These are phyloP conservation scores for Ceramica pisi DNA, from an alignment of 2,888 invertebrate species.

Conservation along the genomic window DNA sequence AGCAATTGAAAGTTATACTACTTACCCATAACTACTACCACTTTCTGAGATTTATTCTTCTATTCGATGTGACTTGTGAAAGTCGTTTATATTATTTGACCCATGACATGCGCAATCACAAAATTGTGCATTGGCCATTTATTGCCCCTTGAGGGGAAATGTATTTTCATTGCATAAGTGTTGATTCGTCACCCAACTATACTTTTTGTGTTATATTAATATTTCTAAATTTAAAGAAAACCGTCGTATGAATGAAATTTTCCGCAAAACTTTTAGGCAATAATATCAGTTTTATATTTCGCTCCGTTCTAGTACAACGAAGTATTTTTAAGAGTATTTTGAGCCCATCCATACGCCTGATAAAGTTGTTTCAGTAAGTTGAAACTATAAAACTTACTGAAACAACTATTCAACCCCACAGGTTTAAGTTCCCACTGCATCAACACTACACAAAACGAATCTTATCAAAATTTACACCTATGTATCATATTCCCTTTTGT, in stretches of 20 bases:
- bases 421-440: background rate
- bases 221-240: background rate
- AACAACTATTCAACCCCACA: background rate
- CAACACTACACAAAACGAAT: background rate
- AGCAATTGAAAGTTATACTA: constrained; percentile 13
- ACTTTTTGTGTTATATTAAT: background rate
- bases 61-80: constrained; percentile 22
- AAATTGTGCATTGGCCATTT: background rate
- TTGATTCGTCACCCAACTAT: background rate
- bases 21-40: background rate
- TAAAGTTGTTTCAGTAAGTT: background rate
- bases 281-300: background rate
- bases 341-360: background rate
- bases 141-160: background rate
- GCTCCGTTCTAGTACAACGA: background rate
- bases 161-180: background rate
- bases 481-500: constrained; percentile 16
- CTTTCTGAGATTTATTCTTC: constrained; percentile 13
- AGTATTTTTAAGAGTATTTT: background rate
- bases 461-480: background rate
- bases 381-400: too few relatives aligned
- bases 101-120: background rate
- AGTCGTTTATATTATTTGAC: constrained; percentile 3
- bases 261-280: too few relatives aligned
- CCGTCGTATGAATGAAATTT: background rate